These are phyloP conservation scores for Acleris cristana DNA, from an alignment of 2,888 invertebrate species.

Conservation along the genomic window DNA sequence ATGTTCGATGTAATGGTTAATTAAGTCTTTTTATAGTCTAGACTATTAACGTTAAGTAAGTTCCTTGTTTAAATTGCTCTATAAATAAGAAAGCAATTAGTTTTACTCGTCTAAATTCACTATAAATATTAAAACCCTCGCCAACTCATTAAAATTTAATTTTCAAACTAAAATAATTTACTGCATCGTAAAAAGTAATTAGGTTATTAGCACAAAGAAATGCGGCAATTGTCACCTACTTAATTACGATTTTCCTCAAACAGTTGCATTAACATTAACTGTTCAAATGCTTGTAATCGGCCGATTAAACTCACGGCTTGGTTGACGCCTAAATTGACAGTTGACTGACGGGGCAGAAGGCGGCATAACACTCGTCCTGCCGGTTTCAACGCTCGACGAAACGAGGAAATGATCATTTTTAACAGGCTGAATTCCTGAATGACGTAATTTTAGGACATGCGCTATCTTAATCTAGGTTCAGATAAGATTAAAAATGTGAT, in stretches of 20 bases:
- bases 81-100: too few species aligned
- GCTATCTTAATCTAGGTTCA: slow-evolving; percentile 18
- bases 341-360: slow-evolving; percentile 16
- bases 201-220: too few species aligned
- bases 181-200: too few species aligned
- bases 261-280: background rate
- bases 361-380: slow-evolving; percentile 11
- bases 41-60: too few species aligned
- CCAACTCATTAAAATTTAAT: background rate
- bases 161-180: background rate
- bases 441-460: slow-evolving; percentile 4
- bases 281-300: background rate
- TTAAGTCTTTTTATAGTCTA: too few species aligned
- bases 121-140: too few species aligned
- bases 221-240: too few species aligned
- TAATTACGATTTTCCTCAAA: too few species aligned
- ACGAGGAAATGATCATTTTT: background rate
- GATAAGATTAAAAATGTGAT: slow-evolving; percentile 7
- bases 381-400: background rate
- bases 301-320: slow-evolving; percentile 8
- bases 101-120: too few species aligned
- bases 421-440: background rate
- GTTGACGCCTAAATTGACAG: slow-evolving; percentile 17
- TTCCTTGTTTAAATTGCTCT: too few species aligned
- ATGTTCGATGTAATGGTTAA: too few species aligned